Percentiles rank a stretch among this genome's conserved stretches.
Conservation (phyloP, 2,888 invertebrate genomes). For the Epistrophella euchroma region DNA sequence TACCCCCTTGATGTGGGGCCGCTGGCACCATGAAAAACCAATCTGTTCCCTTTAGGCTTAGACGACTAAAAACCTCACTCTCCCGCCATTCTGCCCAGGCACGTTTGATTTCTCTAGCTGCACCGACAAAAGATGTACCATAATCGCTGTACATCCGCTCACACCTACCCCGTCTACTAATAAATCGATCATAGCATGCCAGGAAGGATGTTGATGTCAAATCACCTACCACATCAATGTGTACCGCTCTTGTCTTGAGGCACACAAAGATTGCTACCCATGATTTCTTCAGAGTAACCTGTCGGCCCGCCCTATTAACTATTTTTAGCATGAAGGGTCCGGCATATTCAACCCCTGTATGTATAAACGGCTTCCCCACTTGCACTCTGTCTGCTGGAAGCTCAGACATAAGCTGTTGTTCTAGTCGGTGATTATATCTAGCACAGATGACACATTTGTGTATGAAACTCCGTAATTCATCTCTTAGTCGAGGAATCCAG, state of each 20-base stretch:
- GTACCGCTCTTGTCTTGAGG: not conserved
- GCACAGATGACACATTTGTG: too few species aligned
- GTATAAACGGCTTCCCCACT: too few species aligned
- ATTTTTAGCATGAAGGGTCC: too few species aligned
- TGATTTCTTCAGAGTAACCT: too few species aligned
- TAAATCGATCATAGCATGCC: conserved; percentile 39
- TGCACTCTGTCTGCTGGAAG: too few species aligned
- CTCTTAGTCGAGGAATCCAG: too few species aligned
- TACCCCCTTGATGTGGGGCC: conserved; percentile 65
- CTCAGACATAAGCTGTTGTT: too few species aligned
- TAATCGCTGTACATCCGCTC: conserved; percentile 42
- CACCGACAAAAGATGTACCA: conserved; percentile 43
- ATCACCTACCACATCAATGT: not conserved
- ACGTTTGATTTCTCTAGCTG: conserved; percentile 13
- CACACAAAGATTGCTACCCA: not conserved
- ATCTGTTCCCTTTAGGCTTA: conserved; percentile 33
- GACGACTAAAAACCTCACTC: not conserved
- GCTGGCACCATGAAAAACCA: conserved; percentile 35
- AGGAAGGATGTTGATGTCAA: not conserved
- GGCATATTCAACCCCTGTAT: too few species aligned
- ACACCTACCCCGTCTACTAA: conserved; percentile 28
- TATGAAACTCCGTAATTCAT: too few species aligned
- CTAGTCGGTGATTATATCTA: too few species aligned
- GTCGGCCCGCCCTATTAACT: too few species aligned
- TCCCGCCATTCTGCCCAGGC: conserved; percentile 15